phyloP scores from a whole-genome alignment of 1,140 invertebrate genomes.

The Oppia nitens region DNA sequence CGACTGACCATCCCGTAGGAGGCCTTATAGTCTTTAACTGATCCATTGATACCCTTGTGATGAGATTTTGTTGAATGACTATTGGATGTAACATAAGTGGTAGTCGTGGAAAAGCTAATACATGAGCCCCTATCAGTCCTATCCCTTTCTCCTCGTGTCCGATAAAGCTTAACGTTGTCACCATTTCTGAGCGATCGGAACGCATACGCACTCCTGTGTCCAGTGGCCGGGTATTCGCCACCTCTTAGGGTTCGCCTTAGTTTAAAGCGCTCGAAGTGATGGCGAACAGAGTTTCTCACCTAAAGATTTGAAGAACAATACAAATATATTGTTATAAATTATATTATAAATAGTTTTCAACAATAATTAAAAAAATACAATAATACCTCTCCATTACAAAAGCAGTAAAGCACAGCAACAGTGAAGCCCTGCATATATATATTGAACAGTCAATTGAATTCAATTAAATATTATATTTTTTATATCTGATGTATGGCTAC shows the following conservation, averaged over 20 bases:
- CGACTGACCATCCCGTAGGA: neutral
- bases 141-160: neutral
- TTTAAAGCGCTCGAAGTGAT: constrained; percentile 61
- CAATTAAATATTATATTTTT: neutral
- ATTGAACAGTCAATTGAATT: neutral
- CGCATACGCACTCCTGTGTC: constrained; percentile 7
- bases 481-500: neutral
- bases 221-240: constrained; percentile 7
- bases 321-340: constrained; percentile 70
- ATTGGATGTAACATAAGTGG: constrained; percentile 7
- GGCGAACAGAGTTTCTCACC: constrained; percentile 63
- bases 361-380: neutral
- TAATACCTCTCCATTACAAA: constrained; percentile 72
- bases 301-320: too few relatives aligned
- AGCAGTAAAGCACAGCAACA: constrained; percentile 66
- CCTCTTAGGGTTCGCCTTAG: constrained; percentile 27
- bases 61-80: neutral
- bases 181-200: constrained; percentile 13
- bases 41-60: neutral
- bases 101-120: constrained; percentile 19
- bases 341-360: neutral
- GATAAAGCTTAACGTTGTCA: constrained; percentile 13
- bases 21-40: neutral
- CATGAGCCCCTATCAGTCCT: constrained; percentile 10
- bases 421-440: constrained; percentile 56